These are phyloP conservation scores for Lordiphosa collinella DNA, from an alignment of 1,140 invertebrate species.

Conservation along the genomic window DNA sequence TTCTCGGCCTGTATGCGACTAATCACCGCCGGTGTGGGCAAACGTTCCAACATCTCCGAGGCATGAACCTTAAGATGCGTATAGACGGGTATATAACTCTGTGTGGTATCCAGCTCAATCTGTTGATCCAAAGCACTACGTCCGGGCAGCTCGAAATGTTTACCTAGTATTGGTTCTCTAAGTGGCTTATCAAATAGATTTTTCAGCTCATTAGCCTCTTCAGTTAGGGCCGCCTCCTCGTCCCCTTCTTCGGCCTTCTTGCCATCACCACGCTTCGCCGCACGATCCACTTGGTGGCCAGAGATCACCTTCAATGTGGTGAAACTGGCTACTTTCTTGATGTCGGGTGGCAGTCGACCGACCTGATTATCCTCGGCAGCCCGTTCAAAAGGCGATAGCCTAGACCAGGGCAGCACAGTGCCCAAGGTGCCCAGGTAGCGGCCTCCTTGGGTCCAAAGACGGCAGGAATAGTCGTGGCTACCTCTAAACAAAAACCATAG, in stretches of 20 bases:
- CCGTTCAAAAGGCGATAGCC: conserved; percentile 80
- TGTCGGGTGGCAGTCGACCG: conserved; percentile 83
- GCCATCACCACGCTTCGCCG: conserved; percentile 11
- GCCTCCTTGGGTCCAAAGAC: conserved; percentile 85
- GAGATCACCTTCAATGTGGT: conserved; percentile 83
- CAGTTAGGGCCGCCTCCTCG: conserved; percentile 12
- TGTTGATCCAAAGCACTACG: conserved; percentile 72
- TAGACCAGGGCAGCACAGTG: conserved; percentile 82
- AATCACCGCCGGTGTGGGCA: conserved; percentile 80
- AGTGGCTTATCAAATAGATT: conserved; percentile 80
- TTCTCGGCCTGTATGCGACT: conserved; percentile 59
- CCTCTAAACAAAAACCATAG: conserved; percentile 79
- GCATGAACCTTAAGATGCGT: conserved; percentile 81
- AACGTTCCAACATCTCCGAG: conserved; percentile 79
- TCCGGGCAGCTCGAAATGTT: conserved; percentile 79
- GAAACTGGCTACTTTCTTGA: conserved; percentile 83
- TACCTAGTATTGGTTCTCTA: conserved; percentile 79
- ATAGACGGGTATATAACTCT: conserved; percentile 82
- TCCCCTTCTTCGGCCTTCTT: conserved; percentile 30
- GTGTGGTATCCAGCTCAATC: conserved; percentile 80
- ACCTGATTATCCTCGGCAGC: conserved; percentile 66
- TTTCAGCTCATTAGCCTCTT: conserved; percentile 58
- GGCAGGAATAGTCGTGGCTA: conserved; percentile 86
- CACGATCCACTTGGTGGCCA: conserved; percentile 44
- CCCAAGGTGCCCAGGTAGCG: conserved; percentile 86